Percentiles rank a stretch among this genome's conserved stretches.
These are phyloP conservation scores for Podargus strigoides DNA, from an alignment of 2,797 vertebrate species.

Conservation along the genomic window DNA sequence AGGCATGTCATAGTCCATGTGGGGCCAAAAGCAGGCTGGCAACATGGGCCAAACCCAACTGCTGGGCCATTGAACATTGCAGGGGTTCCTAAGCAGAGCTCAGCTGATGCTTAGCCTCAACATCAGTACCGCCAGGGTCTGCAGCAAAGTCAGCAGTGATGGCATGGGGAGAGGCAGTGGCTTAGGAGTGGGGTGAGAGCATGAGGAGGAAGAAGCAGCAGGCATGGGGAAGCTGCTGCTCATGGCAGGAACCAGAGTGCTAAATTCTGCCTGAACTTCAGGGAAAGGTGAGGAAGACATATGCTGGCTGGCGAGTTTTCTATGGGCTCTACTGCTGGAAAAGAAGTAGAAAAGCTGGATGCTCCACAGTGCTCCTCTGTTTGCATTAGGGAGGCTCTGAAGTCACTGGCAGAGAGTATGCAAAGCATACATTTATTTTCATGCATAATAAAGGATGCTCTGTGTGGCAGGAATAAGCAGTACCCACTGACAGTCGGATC, in stretches of 20 bases:
- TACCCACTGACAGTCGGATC: not conserved
- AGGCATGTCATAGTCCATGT: rapidly evolving
- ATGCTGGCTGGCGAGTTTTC: rapidly evolving
- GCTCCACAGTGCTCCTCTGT: not conserved
- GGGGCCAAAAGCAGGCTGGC: not conserved
- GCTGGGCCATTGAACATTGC: rapidly evolving
- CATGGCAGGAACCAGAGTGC: not conserved
- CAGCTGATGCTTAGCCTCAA: not conserved
- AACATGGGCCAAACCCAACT: not conserved
- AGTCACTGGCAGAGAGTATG: not conserved
- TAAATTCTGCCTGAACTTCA: not conserved
- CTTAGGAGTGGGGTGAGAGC: not conserved
- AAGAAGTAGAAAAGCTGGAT: not conserved
- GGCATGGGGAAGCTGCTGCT: not conserved
- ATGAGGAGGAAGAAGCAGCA: not conserved
- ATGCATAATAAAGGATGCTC: not conserved
- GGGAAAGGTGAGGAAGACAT: not conserved
- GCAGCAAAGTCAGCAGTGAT: not conserved
- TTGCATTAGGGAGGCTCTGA: not conserved
- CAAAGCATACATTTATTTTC: not conserved
- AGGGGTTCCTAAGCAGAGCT: not conserved
- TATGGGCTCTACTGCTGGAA: not conserved
- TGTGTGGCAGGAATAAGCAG: not conserved
- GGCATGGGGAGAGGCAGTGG: not conserved
- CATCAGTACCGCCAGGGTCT: not conserved